Conservation (phyloP, 2,113 vertebrate species). For the Phaethornis superciliosus region DNA sequence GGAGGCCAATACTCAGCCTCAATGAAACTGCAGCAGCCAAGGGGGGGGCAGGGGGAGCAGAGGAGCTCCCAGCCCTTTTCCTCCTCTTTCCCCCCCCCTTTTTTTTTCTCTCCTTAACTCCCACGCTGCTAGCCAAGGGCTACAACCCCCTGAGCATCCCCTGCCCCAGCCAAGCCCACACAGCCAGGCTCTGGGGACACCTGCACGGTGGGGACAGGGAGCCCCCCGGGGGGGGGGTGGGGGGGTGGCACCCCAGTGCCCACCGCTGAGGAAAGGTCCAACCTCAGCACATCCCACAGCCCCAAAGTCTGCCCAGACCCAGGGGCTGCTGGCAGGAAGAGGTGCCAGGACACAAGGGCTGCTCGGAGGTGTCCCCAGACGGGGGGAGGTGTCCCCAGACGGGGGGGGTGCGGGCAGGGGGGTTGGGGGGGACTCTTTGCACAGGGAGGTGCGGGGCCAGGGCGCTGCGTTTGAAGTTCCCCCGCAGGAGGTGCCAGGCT, state of each 20-base stretch:
- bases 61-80: not conserved
- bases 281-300: accelerated
- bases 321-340: not conserved
- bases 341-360: not conserved
- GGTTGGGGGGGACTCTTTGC: not conserved
- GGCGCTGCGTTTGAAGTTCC: constrained; percentile 54
- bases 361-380: not conserved
- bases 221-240: no score
- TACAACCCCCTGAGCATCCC: not conserved
- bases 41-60: not conserved
- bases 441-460: not conserved
- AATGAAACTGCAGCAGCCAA: constrained; percentile 16
- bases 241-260: not conserved
- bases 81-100: not conserved
- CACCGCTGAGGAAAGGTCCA: not conserved
- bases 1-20: constrained; percentile 30
- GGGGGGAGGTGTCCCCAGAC: not conserved
- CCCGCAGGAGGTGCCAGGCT: not conserved
- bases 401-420: not conserved
- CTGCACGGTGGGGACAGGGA: not conserved
- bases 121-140: not conserved
- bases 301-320: accelerated
- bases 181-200: accelerated
- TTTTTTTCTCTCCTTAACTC: not conserved
- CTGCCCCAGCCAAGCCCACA: not conserved